Percentiles rank a stretch among this genome's conserved stretches.
phyloP scores from a whole-genome alignment of 2,797 vertebrate genomes.

The Pantherophis vulpinus region DNA sequence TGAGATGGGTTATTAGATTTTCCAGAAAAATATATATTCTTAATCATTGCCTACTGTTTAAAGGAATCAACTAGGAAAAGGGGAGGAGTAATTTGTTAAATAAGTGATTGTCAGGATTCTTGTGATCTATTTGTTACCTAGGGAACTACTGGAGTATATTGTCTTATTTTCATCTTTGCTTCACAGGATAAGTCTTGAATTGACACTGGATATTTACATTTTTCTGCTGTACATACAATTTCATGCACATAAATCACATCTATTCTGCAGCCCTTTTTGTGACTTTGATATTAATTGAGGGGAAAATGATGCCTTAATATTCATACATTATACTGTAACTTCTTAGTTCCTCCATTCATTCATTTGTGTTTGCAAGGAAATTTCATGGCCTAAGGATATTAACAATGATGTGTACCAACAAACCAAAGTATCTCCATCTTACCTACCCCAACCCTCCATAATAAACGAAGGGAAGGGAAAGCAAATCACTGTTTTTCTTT shows the following conservation, averaged over 20 bases:
- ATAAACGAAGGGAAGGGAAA: not conserved
- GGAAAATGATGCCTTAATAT: not conserved
- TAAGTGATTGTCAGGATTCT: not conserved
- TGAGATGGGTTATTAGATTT: not conserved
- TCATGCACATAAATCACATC: not conserved
- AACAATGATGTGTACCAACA: not conserved
- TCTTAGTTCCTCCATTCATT: not conserved
- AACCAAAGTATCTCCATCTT: not conserved
- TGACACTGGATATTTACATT: not conserved
- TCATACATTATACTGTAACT: not conserved
- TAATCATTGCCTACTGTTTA: not conserved
- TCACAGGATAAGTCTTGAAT: not conserved
- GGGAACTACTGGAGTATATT: not conserved
- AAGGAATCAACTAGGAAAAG: not conserved
- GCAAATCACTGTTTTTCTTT: not conserved
- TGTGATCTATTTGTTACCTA: not conserved
- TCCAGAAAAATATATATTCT: not conserved
- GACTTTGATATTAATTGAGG: not conserved
- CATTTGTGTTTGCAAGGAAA: not conserved
- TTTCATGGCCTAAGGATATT: not conserved
- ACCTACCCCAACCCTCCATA: not conserved
- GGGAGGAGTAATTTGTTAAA: not conserved
- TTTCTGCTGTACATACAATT: not conserved
- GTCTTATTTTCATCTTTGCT: not conserved
- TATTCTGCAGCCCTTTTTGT: not conserved